Conservation (phyloP, 2,113 vertebrate species). For the Andinoacara biseriatus region DNA sequence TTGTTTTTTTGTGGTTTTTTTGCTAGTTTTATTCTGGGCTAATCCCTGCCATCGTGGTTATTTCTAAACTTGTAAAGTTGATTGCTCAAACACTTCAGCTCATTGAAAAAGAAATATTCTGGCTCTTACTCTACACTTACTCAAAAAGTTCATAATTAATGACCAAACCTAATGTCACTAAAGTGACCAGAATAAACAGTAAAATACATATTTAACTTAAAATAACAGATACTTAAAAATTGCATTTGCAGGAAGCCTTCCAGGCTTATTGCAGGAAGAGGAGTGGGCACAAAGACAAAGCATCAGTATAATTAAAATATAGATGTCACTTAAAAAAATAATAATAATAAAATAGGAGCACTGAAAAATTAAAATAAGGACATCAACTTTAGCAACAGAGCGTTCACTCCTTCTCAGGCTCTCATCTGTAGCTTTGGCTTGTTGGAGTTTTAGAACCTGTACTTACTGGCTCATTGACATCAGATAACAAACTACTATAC, state of each 20-base stretch:
- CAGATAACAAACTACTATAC: constrained; percentile 98
- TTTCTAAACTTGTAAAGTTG: constrained; percentile 84
- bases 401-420: constrained; percentile 76
- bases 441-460: constrained; percentile 96
- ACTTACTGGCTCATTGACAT: constrained; percentile 95
- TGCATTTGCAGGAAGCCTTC: constrained; percentile 93
- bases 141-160: constrained; percentile 83
- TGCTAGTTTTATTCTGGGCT: constrained; percentile 91
- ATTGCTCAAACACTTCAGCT: constrained; percentile 89
- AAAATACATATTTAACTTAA: constrained; percentile 80
- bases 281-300: constrained; percentile 88
- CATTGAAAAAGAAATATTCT: constrained; percentile 72
- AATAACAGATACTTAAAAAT: constrained; percentile 49
- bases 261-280: constrained; percentile 87
- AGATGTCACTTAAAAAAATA: constrained; percentile 80
- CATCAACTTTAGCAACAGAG: constrained; percentile 62
- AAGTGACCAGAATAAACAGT: constrained; percentile 82
- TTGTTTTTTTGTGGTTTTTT: constrained; percentile 78
- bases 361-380: constrained; percentile 77
- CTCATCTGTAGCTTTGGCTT: constrained; percentile 99
- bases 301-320: constrained; percentile 85
- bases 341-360: constrained; percentile 79
- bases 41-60: constrained; percentile 86
- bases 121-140: constrained; percentile 74
- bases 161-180: constrained; percentile 89